Percentiles rank a stretch among this genome's conserved stretches.
Conservation (phyloP, 2,888 invertebrate species). For the Mamestra brassicae region DNA sequence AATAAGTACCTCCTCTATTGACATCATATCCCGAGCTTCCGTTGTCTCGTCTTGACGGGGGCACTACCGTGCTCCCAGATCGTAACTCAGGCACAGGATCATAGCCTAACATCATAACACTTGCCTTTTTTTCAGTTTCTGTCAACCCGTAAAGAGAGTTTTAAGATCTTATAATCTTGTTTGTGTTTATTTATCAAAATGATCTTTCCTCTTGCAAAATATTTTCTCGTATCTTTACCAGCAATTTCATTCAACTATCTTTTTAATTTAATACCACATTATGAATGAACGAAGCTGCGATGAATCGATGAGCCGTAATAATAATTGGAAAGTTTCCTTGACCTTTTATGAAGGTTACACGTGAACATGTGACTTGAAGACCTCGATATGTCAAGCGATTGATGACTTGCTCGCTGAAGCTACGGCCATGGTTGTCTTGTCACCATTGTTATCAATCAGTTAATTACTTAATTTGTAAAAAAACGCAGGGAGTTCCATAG, state of each 20-base stretch:
- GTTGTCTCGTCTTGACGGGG: too few relatives aligned
- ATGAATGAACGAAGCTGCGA: conserved; percentile 11
- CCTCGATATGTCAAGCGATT: conserved; percentile 26
- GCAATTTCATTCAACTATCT: neutral
- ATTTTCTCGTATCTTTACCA: neutral
- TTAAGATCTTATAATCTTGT: neutral
- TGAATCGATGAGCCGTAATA: neutral
- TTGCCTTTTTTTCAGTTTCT: too few relatives aligned
- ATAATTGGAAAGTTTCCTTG: conserved; percentile 25
- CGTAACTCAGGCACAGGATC: too few relatives aligned
- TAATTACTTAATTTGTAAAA: conserved; percentile 5
- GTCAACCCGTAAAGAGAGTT: neutral
- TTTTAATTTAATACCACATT: neutral
- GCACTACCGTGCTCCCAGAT: too few relatives aligned
- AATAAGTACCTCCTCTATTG: too few relatives aligned
- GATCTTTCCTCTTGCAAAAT: neutral
- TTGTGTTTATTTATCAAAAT: neutral
- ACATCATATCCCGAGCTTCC: too few relatives aligned
- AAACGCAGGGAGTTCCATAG: conserved; percentile 1
- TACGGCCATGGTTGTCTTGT: neutral
- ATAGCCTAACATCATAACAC: too few relatives aligned
- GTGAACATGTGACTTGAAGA: conserved; percentile 3
- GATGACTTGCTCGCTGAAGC: conserved; percentile 11
- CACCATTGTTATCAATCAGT: conserved; percentile 12
- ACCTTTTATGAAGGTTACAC: conserved; percentile 2